These are phyloP conservation scores for Orussus abietinus DNA, from an alignment of 1,140 invertebrate genomes.

Conservation along the genomic window DNA sequence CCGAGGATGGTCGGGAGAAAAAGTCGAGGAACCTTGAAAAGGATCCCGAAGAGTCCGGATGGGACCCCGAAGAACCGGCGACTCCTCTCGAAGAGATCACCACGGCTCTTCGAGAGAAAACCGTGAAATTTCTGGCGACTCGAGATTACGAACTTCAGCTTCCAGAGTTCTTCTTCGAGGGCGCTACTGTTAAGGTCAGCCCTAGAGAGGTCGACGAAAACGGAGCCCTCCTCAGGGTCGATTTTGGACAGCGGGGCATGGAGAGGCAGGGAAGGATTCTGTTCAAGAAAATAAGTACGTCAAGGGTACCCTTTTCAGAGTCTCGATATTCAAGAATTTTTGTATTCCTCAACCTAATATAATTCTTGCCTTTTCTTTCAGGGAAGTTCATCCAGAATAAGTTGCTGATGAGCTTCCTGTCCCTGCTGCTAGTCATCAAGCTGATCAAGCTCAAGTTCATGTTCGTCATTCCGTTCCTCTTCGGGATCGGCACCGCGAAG, in stretches of 20 bases:
- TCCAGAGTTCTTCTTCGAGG: slow-evolving; percentile 68
- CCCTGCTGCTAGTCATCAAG: slow-evolving; percentile 72
- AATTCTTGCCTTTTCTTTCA: slow-evolving; percentile 50
- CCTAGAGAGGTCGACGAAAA: slow-evolving; percentile 67
- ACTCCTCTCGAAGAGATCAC: slow-evolving; percentile 70
- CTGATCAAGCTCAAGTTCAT: slow-evolving; percentile 73
- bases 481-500: slow-evolving; percentile 75
- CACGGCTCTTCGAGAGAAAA: slow-evolving; percentile 63
- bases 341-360: too few relatives aligned
- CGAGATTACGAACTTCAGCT: slow-evolving; percentile 68
- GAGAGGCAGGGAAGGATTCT: slow-evolving; percentile 58
- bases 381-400: slow-evolving; percentile 74
- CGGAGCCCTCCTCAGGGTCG: slow-evolving; percentile 68
- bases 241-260: slow-evolving; percentile 57
- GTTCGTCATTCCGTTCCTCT: slow-evolving; percentile 68
- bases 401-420: slow-evolving; percentile 67
- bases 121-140: slow-evolving; percentile 69
- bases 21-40: slow-evolving; percentile 34
- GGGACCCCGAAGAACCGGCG: slow-evolving; percentile 26
- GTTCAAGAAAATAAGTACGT: slow-evolving; percentile 73
- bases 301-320: slow-evolving; percentile 4
- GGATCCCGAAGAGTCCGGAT: slow-evolving; percentile 26
- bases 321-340: too few relatives aligned
- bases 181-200: slow-evolving; percentile 66
- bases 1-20: slow-evolving; percentile 20